Evolutionary conservation across 2,113 vertebrate genomes (phyloP).

Genomic region (Prolemur simus): DNA sequence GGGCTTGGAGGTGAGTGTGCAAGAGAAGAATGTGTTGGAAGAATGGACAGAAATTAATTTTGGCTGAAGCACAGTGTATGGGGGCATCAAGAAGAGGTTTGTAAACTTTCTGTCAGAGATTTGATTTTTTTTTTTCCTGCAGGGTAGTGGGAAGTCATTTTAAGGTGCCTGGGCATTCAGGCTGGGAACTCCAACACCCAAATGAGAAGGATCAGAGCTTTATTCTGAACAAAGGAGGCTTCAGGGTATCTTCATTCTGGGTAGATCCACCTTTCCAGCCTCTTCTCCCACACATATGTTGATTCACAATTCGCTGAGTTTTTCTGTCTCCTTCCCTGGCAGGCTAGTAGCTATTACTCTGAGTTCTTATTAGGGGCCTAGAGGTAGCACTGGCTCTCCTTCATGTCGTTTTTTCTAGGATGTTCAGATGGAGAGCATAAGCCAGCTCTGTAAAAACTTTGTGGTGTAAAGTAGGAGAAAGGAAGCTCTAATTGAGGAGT

Average conservation of each 20-base stretch:
- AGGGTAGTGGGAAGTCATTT: not conserved
- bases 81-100: not conserved
- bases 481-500: not conserved
- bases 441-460: not conserved
- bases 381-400: not conserved
- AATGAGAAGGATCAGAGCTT: not conserved
- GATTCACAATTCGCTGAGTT: not conserved
- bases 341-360: not conserved
- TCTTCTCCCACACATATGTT: rapidly evolving
- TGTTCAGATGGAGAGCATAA: not conserved
- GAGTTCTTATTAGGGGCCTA: not conserved
- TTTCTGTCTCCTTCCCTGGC: not conserved
- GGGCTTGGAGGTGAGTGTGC: not conserved
- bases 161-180: not conserved
- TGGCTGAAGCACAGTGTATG: not conserved
- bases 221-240: not conserved
- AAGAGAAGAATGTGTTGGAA: not conserved
- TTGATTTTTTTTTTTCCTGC: not conserved
- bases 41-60: not conserved
- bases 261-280: not conserved
- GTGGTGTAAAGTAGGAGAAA: not conserved
- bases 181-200: not conserved
- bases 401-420: not conserved
- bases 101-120: not conserved
- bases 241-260: not conserved